These are phyloP conservation scores for Anas bernieri DNA, from an alignment of 2,797 vertebrate species.

Conservation along the genomic window DNA sequence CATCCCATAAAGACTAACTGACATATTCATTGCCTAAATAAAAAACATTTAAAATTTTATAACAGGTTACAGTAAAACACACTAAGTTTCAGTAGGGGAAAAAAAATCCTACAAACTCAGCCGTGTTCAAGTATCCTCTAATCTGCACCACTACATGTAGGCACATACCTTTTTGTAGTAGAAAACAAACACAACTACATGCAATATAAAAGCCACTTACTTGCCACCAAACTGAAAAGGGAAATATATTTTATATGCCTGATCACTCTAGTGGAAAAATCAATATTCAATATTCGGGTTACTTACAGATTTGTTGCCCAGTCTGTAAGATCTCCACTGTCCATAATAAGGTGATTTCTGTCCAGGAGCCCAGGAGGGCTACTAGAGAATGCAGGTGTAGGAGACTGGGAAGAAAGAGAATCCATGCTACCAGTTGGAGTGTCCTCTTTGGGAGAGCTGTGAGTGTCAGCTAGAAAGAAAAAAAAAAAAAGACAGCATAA, in stretches of 20 bases:
- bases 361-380: constrained; percentile 78
- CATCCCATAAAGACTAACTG: not conserved
- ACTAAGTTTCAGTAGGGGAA: not conserved
- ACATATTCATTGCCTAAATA: not conserved
- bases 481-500: not conserved
- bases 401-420: constrained; percentile 92
- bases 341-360: constrained; percentile 76
- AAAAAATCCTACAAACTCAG: not conserved
- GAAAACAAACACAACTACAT: not conserved
- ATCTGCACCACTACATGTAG: not conserved
- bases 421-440: constrained; percentile 90
- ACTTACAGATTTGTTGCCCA: constrained; percentile 78
- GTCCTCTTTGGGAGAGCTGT: constrained; percentile 82
- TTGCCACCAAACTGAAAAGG: not conserved
- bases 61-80: not conserved
- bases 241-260: not conserved
- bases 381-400: constrained; percentile 78
- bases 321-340: constrained; percentile 65
- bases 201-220: not conserved
- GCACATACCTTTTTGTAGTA: not conserved
- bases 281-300: not conserved
- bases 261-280: not conserved
- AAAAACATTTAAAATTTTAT: not conserved
- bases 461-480: constrained; percentile 75
- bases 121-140: not conserved